Evolutionary conservation across 2,797 vertebrate species (phyloP).

Genomic region (Amphiprion clarkii): DNA sequence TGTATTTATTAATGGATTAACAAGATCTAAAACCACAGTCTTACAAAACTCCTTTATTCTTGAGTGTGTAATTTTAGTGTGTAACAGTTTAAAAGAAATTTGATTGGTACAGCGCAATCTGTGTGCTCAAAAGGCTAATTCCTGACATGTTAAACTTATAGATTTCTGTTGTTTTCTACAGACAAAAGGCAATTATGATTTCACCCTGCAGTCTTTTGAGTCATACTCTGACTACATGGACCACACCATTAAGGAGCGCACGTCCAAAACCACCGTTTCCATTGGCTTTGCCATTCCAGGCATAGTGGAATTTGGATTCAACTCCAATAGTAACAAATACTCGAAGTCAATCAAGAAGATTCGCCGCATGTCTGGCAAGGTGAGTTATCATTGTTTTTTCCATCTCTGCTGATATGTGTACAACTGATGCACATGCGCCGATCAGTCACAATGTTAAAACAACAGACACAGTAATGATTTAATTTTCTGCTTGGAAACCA

Average conservation of each 20-base stretch:
- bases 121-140: neutral
- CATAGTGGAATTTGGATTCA: constrained; percentile 82
- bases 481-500: no score
- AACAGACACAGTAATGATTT: no score
- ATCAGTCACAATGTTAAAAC: no score
- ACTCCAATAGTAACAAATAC: constrained; percentile 67
- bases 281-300: constrained; percentile 76
- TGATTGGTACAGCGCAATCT: neutral
- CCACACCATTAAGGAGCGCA: constrained; percentile 54
- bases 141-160: neutral
- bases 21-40: neutral
- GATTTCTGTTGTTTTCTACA: constrained; percentile 68
- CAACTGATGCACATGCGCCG: no score
- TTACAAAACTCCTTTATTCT: neutral
- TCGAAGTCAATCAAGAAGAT: constrained; percentile 83
- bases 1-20: neutral
- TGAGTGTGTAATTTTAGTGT: neutral
- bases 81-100: neutral
- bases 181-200: constrained; percentile 92
- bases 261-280: constrained; percentile 64
- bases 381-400: constrained; percentile 67
- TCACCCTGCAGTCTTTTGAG: constrained; percentile 84
- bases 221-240: constrained; percentile 87
- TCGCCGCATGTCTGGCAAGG: constrained; percentile 86
- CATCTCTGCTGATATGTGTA: no score